Conservation (phyloP, 2,113 vertebrate genomes). For the Neopipo cinnamomea region DNA sequence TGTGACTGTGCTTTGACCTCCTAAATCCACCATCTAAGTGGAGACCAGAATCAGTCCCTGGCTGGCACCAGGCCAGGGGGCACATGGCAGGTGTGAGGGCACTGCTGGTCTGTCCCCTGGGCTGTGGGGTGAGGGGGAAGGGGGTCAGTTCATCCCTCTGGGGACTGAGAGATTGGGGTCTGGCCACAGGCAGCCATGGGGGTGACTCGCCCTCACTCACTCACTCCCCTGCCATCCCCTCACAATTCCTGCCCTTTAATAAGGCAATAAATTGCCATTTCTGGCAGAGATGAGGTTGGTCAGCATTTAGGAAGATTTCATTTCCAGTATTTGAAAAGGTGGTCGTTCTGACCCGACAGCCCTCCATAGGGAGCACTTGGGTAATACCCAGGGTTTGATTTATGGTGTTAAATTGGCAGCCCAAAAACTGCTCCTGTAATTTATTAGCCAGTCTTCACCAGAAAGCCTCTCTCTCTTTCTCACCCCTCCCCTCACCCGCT, state of each 20-base stretch:
- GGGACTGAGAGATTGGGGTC: background rate
- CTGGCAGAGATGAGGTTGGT: slow-evolving; percentile 44
- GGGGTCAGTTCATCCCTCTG: background rate
- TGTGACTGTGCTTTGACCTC: background rate
- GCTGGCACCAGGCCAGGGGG: background rate
- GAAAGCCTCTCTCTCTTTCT: slow-evolving; percentile 31
- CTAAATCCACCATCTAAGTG: background rate
- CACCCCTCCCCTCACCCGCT: background rate
- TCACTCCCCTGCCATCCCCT: background rate
- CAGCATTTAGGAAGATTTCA: slow-evolving; percentile 72
- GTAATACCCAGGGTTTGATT: slow-evolving; percentile 77
- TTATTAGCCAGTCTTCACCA: slow-evolving; percentile 73
- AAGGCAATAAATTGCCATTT: slow-evolving; percentile 16
- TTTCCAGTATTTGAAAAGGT: slow-evolving; percentile 73
- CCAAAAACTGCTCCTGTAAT: slow-evolving; percentile 73
- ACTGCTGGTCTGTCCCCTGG: background rate
- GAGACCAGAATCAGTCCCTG: background rate
- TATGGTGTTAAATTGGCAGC: slow-evolving; percentile 77
- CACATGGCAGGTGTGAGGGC: background rate
- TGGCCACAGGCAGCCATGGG: background rate
- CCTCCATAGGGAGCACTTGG: slow-evolving; percentile 66
- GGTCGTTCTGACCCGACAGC: slow-evolving; percentile 56
- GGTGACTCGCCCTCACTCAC: background rate
- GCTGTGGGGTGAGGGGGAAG: background rate
- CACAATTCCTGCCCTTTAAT: slow-evolving; percentile 19